Percentiles rank a stretch among this genome's conserved stretches.
phyloP scores from a whole-genome alignment of 2,888 invertebrate species.

The Erpobdella octoculata region DNA sequence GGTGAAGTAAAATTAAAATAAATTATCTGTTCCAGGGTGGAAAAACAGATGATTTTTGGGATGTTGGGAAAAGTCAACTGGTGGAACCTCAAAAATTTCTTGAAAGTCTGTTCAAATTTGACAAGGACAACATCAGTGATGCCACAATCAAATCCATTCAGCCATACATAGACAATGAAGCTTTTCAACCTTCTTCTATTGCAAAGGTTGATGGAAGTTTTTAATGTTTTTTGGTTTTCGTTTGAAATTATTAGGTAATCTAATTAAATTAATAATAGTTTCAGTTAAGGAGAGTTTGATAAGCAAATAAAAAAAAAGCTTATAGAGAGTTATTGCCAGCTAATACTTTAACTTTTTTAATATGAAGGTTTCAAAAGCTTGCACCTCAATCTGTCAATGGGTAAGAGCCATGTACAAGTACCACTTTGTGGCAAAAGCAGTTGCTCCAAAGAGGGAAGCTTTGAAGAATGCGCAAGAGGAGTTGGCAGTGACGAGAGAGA shows the following conservation, averaged over 20 bases:
- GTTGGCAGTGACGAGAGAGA: slow-evolving; percentile 40
- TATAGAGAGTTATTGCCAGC: no score
- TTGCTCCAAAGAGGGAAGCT: slow-evolving; percentile 51
- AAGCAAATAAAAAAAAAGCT: no score
- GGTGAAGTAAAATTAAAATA: no score
- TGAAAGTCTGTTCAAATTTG: slow-evolving; percentile 51
- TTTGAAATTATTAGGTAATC: no score
- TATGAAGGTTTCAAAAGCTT: slow-evolving; percentile 69
- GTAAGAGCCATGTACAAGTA: slow-evolving; percentile 55
- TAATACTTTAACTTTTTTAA: no score
- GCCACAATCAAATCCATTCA: slow-evolving; percentile 49
- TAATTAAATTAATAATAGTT: no score
- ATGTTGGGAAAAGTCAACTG: slow-evolving; percentile 50
- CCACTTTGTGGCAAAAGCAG: slow-evolving; percentile 51
- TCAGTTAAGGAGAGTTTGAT: no score
- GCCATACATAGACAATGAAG: slow-evolving; percentile 51
- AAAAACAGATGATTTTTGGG: slow-evolving; percentile 54
- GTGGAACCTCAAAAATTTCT: slow-evolving; percentile 51
- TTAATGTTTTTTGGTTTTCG: no score
- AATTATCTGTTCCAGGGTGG: slow-evolving; percentile 34
- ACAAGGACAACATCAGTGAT: slow-evolving; percentile 53
- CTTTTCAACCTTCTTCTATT: slow-evolving; percentile 51
- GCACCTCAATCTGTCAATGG: slow-evolving; percentile 77
- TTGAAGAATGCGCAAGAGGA: slow-evolving; percentile 49
- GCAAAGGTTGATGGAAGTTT: slow-evolving; percentile 56